Conservation (phyloP, 2,113 vertebrate species). For the Cranoglanis bouderius region DNA sequence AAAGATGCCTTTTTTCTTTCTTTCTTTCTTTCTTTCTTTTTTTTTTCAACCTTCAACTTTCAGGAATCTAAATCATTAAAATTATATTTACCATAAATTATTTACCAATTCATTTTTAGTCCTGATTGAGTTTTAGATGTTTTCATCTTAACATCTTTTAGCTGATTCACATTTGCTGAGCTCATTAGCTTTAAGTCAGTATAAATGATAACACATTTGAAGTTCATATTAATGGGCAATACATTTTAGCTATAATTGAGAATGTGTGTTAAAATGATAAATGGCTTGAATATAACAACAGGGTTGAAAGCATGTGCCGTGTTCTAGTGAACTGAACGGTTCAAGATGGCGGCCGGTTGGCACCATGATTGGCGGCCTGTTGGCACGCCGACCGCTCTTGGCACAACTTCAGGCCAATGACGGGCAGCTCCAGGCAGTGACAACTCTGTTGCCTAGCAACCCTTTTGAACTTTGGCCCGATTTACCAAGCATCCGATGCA, state of each 20-base stretch:
- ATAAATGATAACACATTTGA: background rate
- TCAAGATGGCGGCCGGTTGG: slow-evolving; percentile 53
- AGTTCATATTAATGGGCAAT: background rate
- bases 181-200: background rate
- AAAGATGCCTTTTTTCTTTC: background rate
- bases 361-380: slow-evolving; percentile 47
- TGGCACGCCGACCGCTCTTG: slow-evolving; percentile 53
- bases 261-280: background rate
- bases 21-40: background rate
- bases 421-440: slow-evolving; percentile 57
- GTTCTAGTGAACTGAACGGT: slow-evolving; percentile 30
- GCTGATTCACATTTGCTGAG: background rate
- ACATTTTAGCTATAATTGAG: background rate
- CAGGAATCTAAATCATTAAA: background rate
- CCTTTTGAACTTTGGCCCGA: slow-evolving; percentile 58
- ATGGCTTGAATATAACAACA: background rate
- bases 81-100: background rate
- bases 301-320: background rate
- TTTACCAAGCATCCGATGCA: slow-evolving; percentile 48
- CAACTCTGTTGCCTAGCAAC: slow-evolving; percentile 60
- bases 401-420: slow-evolving; percentile 57
- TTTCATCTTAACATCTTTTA: background rate
- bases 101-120: background rate
- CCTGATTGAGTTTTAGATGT: background rate
- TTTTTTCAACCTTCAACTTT: background rate